Conservation (phyloP, 2,113 vertebrate species). For the Nannospalax galili region DNA sequence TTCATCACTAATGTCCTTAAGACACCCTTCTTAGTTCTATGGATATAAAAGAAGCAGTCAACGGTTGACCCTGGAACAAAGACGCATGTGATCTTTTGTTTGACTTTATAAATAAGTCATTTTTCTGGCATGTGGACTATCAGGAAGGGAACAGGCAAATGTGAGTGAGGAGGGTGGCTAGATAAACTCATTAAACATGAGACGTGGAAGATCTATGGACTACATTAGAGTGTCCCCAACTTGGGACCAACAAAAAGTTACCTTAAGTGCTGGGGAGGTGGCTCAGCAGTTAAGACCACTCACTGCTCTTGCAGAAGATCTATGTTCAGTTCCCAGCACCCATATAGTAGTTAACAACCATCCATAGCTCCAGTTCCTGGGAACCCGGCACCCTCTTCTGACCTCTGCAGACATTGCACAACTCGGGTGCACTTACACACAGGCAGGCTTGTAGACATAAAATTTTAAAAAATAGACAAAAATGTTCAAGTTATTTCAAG, state of each 20-base stretch:
- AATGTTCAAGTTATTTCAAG: not conserved
- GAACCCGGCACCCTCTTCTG: no score
- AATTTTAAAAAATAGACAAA: no score
- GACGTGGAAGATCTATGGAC: not conserved
- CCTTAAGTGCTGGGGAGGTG: no score
- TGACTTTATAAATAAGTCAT: not conserved
- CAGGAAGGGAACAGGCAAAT: not conserved
- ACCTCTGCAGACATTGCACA: no score
- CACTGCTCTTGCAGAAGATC: no score
- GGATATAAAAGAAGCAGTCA: not conserved
- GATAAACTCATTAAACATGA: not conserved
- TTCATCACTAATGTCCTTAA: not conserved
- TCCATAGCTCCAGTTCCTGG: no score
- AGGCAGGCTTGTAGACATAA: no score
- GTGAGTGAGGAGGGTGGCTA: not conserved
- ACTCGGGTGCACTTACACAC: no score
- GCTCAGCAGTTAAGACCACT: no score
- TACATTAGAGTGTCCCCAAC: not conserved
- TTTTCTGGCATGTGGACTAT: not conserved
- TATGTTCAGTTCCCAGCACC: no score
- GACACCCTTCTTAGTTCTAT: slow-evolving; percentile 1
- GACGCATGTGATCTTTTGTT: not conserved
- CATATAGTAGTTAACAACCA: no score
- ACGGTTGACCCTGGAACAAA: not conserved
- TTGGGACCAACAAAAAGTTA: not conserved